A percentile compares a stretch with the other conserved stretches of the same genome.
Evolutionary conservation across 2,888 invertebrate species (phyloP).

Genomic region (Belgica antarctica): DNA sequence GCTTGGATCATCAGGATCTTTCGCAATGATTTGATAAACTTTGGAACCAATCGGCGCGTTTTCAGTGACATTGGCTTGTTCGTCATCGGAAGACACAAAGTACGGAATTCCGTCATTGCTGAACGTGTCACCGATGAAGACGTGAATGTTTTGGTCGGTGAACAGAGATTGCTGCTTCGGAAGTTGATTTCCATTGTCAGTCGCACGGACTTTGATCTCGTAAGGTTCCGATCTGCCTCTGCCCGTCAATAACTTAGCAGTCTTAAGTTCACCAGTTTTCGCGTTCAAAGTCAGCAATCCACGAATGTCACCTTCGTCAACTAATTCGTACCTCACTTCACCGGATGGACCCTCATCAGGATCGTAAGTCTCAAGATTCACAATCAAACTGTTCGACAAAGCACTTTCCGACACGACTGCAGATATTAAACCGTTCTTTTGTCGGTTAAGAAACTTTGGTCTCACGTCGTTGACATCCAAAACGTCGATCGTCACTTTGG

Average conservation of each 20-base stretch:
- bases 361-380: constrained; percentile 70
- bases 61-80: constrained; percentile 69
- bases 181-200: constrained; percentile 65
- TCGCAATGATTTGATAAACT: constrained; percentile 73
- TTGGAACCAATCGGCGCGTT: constrained; percentile 71
- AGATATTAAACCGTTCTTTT: constrained; percentile 57
- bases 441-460: constrained; percentile 61
- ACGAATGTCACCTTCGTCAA: constrained; percentile 70
- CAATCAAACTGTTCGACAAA: constrained; percentile 63
- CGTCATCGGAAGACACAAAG: constrained; percentile 70
- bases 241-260: constrained; percentile 66
- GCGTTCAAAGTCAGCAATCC: constrained; percentile 68
- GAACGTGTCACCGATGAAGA: constrained; percentile 76
- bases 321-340: constrained; percentile 68
- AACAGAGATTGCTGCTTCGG: constrained; percentile 57
- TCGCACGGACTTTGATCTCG: constrained; percentile 64
- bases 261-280: constrained; percentile 66
- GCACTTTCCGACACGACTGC: constrained; percentile 78
- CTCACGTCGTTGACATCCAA: constrained; percentile 78
- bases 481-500: constrained; percentile 66
- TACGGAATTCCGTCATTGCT: constrained; percentile 77
- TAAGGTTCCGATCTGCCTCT: constrained; percentile 75
- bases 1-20: constrained; percentile 74
- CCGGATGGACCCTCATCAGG: constrained; percentile 74
- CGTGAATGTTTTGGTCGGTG: constrained; percentile 62